Conservation (phyloP, 2,888 invertebrate genomes). For the Petrophora chlorosata region DNA sequence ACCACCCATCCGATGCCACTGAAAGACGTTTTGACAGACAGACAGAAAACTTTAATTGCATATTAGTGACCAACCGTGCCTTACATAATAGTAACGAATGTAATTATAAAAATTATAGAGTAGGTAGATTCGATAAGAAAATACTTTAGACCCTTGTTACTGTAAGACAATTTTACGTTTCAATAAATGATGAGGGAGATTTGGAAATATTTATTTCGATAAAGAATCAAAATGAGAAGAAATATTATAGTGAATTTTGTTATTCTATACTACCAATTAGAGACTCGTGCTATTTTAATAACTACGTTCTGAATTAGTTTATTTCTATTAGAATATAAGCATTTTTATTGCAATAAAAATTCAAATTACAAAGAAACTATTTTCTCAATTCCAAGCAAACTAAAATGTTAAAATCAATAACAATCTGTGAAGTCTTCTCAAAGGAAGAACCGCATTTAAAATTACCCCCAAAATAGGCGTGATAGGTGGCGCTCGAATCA, state of each 20-base stretch:
- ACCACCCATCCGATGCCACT: constrained; percentile 64
- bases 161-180: background rate
- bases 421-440: constrained; percentile 2
- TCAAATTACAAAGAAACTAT: too few species aligned
- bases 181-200: background rate
- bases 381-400: too few species aligned
- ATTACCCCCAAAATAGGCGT: constrained; percentile 37
- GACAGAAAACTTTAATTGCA: constrained; percentile 72
- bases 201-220: background rate
- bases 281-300: background rate
- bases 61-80: constrained; percentile 46
- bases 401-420: constrained; percentile 9
- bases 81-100: constrained; percentile 46
- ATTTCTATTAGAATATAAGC: too few species aligned
- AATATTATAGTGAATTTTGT: too few species aligned
- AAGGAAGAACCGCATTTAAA: constrained; percentile 18
- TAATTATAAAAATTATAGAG: constrained; percentile 55
- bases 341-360: too few species aligned
- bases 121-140: background rate
- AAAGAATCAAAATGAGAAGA: too few species aligned
- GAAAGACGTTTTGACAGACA: constrained; percentile 76
- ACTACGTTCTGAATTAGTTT: too few species aligned
- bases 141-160: background rate
- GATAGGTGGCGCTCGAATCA: constrained; percentile 55
- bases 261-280: too few species aligned